A percentile compares a stretch with the other conserved stretches of the same genome.
Conservation (phyloP, 1,140 invertebrate species). For the Nasonia vitripennis region DNA sequence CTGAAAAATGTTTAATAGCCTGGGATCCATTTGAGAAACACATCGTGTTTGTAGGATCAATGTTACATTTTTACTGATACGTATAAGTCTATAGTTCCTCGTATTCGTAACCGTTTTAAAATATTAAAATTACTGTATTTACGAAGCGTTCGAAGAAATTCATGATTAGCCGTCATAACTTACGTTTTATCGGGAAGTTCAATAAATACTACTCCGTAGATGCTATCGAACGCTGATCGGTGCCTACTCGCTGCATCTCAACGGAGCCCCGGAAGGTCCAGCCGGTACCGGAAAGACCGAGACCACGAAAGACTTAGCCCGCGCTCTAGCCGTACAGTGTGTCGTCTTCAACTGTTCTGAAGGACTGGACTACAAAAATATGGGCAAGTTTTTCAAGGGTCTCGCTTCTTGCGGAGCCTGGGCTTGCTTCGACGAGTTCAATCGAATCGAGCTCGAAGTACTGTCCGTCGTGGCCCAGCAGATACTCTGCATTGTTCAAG, state of each 20-base stretch:
- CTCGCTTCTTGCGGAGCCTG: conserved; percentile 92
- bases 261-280: conserved; percentile 92
- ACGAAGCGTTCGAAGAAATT: no score
- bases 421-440: conserved; percentile 97
- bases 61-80: background rate
- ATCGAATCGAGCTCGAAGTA: conserved; percentile 93
- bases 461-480: conserved; percentile 90
- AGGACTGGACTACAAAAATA: conserved; percentile 93
- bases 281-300: conserved; percentile 94
- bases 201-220: conserved; percentile 59
- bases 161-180: no score
- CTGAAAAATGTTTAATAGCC: no score
- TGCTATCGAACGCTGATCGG: conserved; percentile 93
- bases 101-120: background rate
- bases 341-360: conserved; percentile 97
- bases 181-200: no score
- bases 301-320: conserved; percentile 92
- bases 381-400: conserved; percentile 94
- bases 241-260: conserved; percentile 90
- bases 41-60: background rate
- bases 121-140: background rate
- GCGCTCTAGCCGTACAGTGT: conserved; percentile 93
- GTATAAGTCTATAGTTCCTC: no score
- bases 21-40: no score
- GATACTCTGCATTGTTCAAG: conserved; percentile 87